Conservation (phyloP, 2,797 vertebrate genomes). For the Thalassophryne amazonica region DNA sequence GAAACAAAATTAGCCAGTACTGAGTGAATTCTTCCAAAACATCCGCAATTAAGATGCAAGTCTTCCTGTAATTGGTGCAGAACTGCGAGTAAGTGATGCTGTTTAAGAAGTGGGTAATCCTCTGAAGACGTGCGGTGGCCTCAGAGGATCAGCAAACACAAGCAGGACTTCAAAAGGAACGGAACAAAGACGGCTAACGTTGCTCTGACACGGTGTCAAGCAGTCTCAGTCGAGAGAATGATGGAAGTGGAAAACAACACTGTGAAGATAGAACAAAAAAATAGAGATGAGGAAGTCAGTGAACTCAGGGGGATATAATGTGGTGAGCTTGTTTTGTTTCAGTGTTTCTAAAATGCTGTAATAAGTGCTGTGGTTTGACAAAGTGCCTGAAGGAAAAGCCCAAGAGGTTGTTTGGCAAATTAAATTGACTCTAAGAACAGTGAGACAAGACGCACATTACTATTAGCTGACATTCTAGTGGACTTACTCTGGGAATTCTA, state of each 20-base stretch:
- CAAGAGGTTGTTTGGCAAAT: slow-evolving; percentile 42
- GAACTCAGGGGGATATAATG: slow-evolving; percentile 52
- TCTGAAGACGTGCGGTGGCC: slow-evolving; percentile 22
- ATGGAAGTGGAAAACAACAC: slow-evolving; percentile 41
- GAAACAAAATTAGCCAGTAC: too few species aligned
- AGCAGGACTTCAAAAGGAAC: slow-evolving; percentile 54
- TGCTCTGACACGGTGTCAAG: slow-evolving; percentile 43
- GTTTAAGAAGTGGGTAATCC: slow-evolving; percentile 17
- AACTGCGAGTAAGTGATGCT: slow-evolving; percentile 2
- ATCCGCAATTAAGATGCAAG: neutral
- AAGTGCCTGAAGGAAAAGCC: slow-evolving; percentile 50
- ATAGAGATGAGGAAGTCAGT: slow-evolving; percentile 44
- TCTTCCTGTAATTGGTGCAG: neutral
- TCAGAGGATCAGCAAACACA: slow-evolving; percentile 35
- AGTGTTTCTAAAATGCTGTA: slow-evolving; percentile 53
- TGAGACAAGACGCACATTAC: slow-evolving; percentile 13
- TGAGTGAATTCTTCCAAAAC: too few species aligned
- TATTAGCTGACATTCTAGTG: slow-evolving; percentile 9
- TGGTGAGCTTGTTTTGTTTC: slow-evolving; percentile 49
- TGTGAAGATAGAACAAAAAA: slow-evolving; percentile 54
- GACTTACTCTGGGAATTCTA: neutral
- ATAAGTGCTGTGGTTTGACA: slow-evolving; percentile 62
- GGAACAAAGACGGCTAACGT: slow-evolving; percentile 51
- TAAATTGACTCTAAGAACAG: slow-evolving; percentile 38
- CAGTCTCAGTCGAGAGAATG: slow-evolving; percentile 27